A percentile compares a stretch with the other conserved stretches of the same genome.
phyloP scores from a whole-genome alignment of 35 echinoderm and acorn worm genomes.

The Strongylocentrotus purpuratus region DNA sequence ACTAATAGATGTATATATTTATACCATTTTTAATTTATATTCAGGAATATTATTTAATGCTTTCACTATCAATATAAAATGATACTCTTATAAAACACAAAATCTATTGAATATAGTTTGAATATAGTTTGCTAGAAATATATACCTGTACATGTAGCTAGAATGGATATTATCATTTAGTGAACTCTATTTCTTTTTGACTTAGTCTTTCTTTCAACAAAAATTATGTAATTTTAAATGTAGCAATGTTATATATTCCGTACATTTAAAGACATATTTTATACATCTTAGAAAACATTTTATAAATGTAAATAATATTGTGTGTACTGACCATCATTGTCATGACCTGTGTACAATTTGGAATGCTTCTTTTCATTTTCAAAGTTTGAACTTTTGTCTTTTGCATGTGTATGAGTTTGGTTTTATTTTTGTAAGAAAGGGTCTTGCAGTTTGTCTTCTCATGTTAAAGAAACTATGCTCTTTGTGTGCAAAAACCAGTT shows the following conservation, averaged over 20 bases:
- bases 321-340: background rate
- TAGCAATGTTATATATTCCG: slow-evolving; percentile 34
- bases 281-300: slow-evolving; percentile 25
- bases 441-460: background rate
- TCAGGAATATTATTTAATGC: slow-evolving; percentile 42
- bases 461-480: background rate
- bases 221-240: slow-evolving; percentile 17
- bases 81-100: slow-evolving; percentile 16
- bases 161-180: background rate
- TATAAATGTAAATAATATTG: slow-evolving; percentile 25
- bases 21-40: slow-evolving; percentile 23
- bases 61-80: slow-evolving; percentile 22
- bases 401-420: background rate
- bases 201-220: slow-evolving; percentile 39
- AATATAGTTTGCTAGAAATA: slow-evolving; percentile 28
- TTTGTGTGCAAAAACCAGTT: background rate
- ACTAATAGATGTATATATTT: slow-evolving; percentile 25
- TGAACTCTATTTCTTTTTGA: slow-evolving; percentile 5
- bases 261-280: background rate
- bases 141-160: background rate
- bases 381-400: background rate
- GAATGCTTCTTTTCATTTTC: background rate
- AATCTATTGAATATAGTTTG: background rate
- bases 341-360: background rate
- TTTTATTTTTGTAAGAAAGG: background rate